These are phyloP conservation scores for Sebastes steindachneri DNA, from an alignment of 2,797 vertebrate genomes.

Conservation along the genomic window DNA sequence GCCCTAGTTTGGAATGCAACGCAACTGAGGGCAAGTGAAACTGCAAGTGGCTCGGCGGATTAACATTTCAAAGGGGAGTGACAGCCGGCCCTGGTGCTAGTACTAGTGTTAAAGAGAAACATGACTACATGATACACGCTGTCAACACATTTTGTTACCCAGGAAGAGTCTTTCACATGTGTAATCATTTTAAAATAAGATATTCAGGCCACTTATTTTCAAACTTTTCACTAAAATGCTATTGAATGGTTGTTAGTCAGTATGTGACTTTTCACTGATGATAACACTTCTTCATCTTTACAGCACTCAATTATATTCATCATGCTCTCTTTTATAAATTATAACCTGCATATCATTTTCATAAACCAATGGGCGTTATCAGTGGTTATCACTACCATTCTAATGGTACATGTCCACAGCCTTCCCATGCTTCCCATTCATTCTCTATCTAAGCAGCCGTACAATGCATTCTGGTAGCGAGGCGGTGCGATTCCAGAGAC, in stretches of 20 bases:
- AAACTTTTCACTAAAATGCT: background rate
- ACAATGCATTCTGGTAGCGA: too few species aligned
- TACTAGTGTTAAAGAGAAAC: background rate
- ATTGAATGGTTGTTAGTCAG: background rate
- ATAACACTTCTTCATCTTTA: too few species aligned
- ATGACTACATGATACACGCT: background rate
- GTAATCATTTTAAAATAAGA: background rate
- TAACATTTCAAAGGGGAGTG: slow-evolving; percentile 47
- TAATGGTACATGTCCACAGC: background rate
- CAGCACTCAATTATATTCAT: too few species aligned
- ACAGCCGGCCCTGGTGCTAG: background rate
- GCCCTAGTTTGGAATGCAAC: slow-evolving; percentile 39
- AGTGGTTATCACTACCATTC: too few species aligned
- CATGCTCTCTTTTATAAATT: background rate
- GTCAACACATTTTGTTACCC: background rate
- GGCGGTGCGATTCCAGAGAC: too few species aligned
- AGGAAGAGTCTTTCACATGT: background rate
- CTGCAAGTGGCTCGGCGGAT: slow-evolving; percentile 3
- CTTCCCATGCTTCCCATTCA: too few species aligned
- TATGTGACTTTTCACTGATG: background rate
- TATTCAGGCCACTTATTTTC: background rate
- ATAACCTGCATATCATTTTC: background rate
- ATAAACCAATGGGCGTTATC: background rate
- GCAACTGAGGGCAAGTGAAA: slow-evolving; percentile 18
- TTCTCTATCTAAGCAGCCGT: rapidly evolving